Evolutionary conservation across 2,797 vertebrate species (phyloP), one percentile per base, ranked within the genome.

Genomic region (Miichthys miiuy): DNA sequence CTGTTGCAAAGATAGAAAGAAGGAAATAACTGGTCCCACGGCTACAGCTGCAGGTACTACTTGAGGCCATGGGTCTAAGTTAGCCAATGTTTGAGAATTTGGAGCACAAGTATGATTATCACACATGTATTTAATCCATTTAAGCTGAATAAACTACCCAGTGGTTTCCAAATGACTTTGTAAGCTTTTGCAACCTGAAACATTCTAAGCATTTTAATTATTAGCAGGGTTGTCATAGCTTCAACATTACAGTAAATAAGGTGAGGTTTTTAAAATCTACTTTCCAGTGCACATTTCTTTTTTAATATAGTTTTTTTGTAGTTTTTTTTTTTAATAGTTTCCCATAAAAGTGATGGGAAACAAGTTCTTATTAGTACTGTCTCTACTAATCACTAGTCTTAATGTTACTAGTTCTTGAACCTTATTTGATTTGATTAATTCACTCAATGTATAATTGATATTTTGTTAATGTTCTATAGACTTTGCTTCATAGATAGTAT

Each of bases 21-120:
- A 2, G 8, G 56, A 77, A 60, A 72, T 61, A 80, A 46, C 67
- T 76, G 47, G 44, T 69, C 34, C 25, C 12, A 5, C 1, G 3
- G 68, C 47, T 42, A 48, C 38, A 62, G 16, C 56, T 48, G 66
- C 51, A 51, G 16, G 44, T 34, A 55, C 14, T 16, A 68, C 18
- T 42, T 54, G 38, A 61, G 23, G 30, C 12, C 14, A 46, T 34
- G 2, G 60, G 30, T 66, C 0, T 16, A 46, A 67, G 41, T n/a
- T 7, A 25, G 50, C n/a, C 10, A 10, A 60, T 71, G 27, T 10
- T 57, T 69, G 4, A 62, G 27, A 50, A n/a, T 38, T 25, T 51
- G 12, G 8, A 56, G 38, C 16, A 47, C 30, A 47, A 27, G 34
- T 30, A 34, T 41, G 10, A 34, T 57, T 74, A 60, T 63, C 18